These are phyloP conservation scores for Prinia subflava DNA, from an alignment of 2,113 vertebrate genomes.

Conservation along the genomic window DNA sequence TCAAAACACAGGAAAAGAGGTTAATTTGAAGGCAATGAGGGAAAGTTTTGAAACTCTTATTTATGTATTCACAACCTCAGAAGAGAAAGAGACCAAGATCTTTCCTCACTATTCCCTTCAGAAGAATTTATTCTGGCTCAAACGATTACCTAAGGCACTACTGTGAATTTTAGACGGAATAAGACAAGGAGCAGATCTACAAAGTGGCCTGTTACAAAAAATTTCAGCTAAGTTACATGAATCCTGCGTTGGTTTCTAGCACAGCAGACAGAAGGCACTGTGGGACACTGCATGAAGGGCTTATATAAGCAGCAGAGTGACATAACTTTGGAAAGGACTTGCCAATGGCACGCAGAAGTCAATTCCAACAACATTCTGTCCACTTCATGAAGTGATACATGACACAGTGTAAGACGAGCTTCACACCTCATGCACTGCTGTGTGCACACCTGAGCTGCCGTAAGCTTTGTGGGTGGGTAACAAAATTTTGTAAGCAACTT, in stretches of 20 bases:
- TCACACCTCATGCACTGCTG: background rate
- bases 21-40: background rate
- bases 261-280: background rate
- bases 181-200: background rate
- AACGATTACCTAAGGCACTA: background rate
- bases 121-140: background rate
- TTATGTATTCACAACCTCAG: background rate
- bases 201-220: background rate
- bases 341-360: background rate
- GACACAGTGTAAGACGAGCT: background rate
- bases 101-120: background rate
- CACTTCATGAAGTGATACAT: background rate
- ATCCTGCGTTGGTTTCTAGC: background rate
- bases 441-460: background rate
- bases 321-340: background rate
- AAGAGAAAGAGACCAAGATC: background rate
- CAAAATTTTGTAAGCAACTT: background rate
- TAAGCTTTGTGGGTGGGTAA: background rate
- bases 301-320: background rate
- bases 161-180: accelerated
- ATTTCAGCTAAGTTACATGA: background rate
- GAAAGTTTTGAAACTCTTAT: background rate
- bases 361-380: background rate
- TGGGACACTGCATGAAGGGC: background rate
- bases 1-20: background rate